Evolutionary conservation across 2,888 invertebrate genomes (phyloP), one percentile per base, ranked within the genome.

Genomic region (Drosophila siamana): DNA sequence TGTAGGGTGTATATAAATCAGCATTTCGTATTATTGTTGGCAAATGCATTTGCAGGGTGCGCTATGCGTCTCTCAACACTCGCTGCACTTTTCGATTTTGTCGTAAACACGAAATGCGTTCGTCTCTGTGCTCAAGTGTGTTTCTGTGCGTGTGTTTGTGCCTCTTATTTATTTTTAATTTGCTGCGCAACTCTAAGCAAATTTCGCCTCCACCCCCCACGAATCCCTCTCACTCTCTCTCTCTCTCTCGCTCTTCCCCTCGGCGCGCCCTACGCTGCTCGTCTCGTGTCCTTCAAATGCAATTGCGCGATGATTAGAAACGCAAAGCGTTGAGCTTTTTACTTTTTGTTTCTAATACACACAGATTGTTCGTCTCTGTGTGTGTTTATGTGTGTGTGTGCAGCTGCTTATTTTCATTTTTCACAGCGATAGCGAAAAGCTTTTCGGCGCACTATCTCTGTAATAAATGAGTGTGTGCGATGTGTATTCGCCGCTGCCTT

Each of bases 291-390:
- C 89, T 89, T 89, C 89, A 88, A 89, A 87, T 88, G 80, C 84
- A 89, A 87, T 88, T 87, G 82, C 74, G 82, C 88, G 85, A 84
- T 86, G 86, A 89, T 88, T 88, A 88, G 83, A 83, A 79, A 85
- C 86, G 85, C 86, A 79, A 78, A 79, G 86, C 72, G 75, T 59
- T 68, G 44, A 74, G 79, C 79, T 78, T 87, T 85, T 80, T 87
- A 85, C 80, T 86, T 85, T 86, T 87, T 86, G 81, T 80, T 85
- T 85, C 82, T 70, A 84, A 74, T 80, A 68, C 66, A 47, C 47
- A 48, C 51, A 52, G 6, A 7, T 30, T 38, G 1, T 26, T 16
- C 44, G 33, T 19, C 36, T 51, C 48, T 65, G 47, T 69, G 46
- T 66, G 62, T 73, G 72, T 56, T 24, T 47, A 54, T n/a, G 26